Percentiles rank a stretch among this genome's conserved stretches.
These are phyloP conservation scores for Listrodromus nycthemerus DNA, from an alignment of 2,888 invertebrate genomes.

Conservation along the genomic window DNA sequence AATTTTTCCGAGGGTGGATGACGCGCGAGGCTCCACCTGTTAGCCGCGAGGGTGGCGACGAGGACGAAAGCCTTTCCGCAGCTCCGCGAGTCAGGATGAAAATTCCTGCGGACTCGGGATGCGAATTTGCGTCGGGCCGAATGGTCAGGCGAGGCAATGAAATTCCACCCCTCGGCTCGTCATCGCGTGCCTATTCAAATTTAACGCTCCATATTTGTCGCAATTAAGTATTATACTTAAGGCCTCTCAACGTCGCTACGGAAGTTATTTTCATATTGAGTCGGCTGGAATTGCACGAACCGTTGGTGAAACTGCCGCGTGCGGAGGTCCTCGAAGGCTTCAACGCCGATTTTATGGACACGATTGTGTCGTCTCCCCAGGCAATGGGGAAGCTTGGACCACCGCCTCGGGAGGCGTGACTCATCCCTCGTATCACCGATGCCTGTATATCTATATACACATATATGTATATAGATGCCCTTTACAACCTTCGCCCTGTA, in stretches of 20 bases:
- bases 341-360: constrained; percentile 74
- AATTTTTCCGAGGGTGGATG: constrained; percentile 33
- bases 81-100: background rate
- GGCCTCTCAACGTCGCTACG: constrained; percentile 72
- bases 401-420: constrained; percentile 68
- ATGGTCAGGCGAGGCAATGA: constrained; percentile 12
- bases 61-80: background rate
- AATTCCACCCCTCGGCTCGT: constrained; percentile 66
- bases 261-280: constrained; percentile 80
- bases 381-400: constrained; percentile 46
- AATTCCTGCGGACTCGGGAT: constrained; percentile 9
- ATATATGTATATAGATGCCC: background rate
- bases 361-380: constrained; percentile 63
- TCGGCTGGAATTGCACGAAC: constrained; percentile 59
- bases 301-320: constrained; percentile 44
- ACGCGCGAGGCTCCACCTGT: constrained; percentile 11
- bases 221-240: constrained; percentile 82
- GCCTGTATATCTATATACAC: background rate
- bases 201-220: constrained; percentile 82
- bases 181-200: constrained; percentile 82
- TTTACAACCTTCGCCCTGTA: constrained; percentile 10
- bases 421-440: constrained; percentile 66
- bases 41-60: background rate
- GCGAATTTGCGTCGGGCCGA: constrained; percentile 3
- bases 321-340: constrained; percentile 71